Conservation (phyloP, 1,140 invertebrate species). For the Mycetomoellerius zeteki region DNA sequence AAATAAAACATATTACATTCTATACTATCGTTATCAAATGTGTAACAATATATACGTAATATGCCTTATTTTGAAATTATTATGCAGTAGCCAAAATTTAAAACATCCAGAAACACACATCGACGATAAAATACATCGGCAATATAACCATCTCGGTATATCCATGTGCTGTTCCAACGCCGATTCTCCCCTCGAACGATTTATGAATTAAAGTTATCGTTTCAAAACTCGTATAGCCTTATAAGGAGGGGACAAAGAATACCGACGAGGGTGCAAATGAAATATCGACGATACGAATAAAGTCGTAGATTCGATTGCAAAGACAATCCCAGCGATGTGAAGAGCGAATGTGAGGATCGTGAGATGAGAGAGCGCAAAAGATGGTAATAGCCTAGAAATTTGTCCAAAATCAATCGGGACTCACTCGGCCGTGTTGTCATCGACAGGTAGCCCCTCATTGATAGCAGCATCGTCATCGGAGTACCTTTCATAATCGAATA, state of each 20-base stretch:
- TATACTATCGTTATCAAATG: neutral
- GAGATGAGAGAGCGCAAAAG: neutral
- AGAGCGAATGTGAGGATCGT: too few species aligned
- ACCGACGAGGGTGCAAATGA: slow-evolving; percentile 27
- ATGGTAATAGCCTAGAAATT: neutral
- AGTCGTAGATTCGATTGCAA: neutral
- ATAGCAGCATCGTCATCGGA: slow-evolving; percentile 82
- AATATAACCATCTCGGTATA: neutral
- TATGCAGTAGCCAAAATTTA: neutral
- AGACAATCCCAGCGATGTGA: neutral
- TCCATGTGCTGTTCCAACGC: neutral
- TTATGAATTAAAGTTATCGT: slow-evolving; percentile 70
- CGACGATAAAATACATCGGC: neutral
- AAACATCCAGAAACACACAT: neutral
- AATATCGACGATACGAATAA: slow-evolving; percentile 35
- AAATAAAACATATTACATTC: neutral
- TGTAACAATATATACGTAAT: neutral
- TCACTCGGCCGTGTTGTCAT: slow-evolving; percentile 81
- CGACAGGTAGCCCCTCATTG: slow-evolving; percentile 81
- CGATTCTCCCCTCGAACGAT: neutral
- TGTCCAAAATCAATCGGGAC: neutral
- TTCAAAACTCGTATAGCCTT: slow-evolving; percentile 82
- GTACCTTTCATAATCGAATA: slow-evolving; percentile 82
- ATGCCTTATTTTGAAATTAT: slow-evolving; percentile 35
- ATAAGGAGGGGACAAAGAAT: slow-evolving; percentile 79